These are phyloP conservation scores for Choloepus didactylus DNA, from an alignment of 2,797 vertebrate genomes.

Conservation along the genomic window DNA sequence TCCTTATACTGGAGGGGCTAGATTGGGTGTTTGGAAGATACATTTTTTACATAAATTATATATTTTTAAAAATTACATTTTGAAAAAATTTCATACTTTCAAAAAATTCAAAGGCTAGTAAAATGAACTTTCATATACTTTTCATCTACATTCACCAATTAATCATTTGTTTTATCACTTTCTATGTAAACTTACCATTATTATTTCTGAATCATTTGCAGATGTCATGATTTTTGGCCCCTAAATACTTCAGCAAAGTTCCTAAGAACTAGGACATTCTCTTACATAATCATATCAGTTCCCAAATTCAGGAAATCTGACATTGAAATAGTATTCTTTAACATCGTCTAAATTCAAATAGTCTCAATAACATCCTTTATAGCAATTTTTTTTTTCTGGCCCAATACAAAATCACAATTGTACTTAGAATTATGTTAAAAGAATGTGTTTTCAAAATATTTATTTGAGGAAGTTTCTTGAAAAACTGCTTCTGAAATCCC, in stretches of 20 bases:
- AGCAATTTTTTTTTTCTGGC: neutral
- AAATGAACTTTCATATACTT: neutral
- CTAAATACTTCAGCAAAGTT: neutral
- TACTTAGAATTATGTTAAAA: neutral
- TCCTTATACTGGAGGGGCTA: neutral
- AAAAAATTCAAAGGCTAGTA: neutral
- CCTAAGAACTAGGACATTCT: neutral
- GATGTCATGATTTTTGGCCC: neutral
- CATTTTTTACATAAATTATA: neutral
- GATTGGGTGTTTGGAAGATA: neutral
- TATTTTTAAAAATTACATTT: constrained; percentile 13
- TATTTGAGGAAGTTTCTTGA: constrained; percentile 40
- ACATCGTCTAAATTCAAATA: neutral
- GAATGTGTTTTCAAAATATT: constrained; percentile 19
- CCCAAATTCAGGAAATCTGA: constrained; percentile 34
- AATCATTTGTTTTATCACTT: neutral
- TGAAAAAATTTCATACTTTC: constrained; percentile 3
- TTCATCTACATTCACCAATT: neutral
- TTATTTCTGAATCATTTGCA: neutral
- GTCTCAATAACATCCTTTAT: neutral
- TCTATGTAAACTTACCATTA: neutral
- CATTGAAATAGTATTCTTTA: neutral
- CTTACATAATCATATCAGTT: neutral
- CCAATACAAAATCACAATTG: neutral
- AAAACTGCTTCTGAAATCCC: constrained; percentile 38